Evolutionary conservation across 1,140 invertebrate genomes (phyloP), one percentile per base, ranked within the genome.

Genomic region (Chrysomallon squamiferum): DNA sequence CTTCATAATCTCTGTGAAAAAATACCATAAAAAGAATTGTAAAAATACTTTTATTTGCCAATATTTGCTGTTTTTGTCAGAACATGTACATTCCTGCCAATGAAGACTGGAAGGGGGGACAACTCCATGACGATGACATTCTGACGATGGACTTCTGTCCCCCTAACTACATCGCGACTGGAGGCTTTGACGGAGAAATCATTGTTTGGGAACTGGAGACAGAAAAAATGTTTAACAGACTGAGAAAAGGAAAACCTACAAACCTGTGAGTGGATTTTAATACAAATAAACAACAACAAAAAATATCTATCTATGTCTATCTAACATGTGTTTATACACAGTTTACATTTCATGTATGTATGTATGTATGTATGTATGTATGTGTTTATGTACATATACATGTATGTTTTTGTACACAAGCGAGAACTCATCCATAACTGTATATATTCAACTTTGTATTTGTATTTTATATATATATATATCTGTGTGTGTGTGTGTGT

Each of bases 101-200:
- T 32, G 64, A 64, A 30, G 58, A 49, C 32, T 86, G 82, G 83
- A 84, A 84, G 59, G 82, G 82, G 18, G 82, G 80, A 43, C 79
- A 84, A 52, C 65, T 82, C 4, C 84, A 86, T 63, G 66, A 79
- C 30, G 84, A 86, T 65, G 84, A 86, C 66, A 86, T 86, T 18
- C 60, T 84, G 18, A 61, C 78, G 3, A 68, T 78, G 22, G 82
- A 80, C 63, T 75, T 73, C 67, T 78, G 77, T 50, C 69, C 74
- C 4, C 82, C 82, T 13, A 76, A 81, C 67, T 74, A 83, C 32
- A 66, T 86, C 9, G 83, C 78, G 25, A 84, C 84, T 11, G 83
- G 72, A 3, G 77, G 81, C 33, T 84, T 75, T 73, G 84, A 86
- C 69, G 84, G 83, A 4, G 81, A 79, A 60, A 80, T 86, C 15